Percentiles rank a stretch among this genome's conserved stretches.
Conservation (phyloP, 2,888 invertebrate genomes). For the Nephrocerus scutellatus region DNA sequence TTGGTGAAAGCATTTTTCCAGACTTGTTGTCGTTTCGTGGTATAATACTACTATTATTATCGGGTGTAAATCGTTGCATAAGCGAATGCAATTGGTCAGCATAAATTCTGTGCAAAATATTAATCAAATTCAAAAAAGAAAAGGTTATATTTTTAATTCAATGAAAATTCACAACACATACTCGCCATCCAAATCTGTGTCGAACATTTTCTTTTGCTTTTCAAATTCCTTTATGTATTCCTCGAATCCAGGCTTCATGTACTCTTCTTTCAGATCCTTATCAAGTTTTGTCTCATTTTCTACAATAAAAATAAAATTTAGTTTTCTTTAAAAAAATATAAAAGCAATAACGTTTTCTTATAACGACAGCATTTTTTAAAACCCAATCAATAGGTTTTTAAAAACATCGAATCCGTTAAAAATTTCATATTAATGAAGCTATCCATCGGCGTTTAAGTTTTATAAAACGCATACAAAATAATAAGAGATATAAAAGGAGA, state of each 20-base stretch:
- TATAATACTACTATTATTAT: conserved; percentile 33
- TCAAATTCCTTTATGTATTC: conserved; percentile 38
- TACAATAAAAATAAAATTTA: conserved; percentile 16
- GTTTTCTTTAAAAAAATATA: no score
- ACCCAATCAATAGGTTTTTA: background rate
- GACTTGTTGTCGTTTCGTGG: conserved; percentile 36
- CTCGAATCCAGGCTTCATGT: conserved; percentile 51
- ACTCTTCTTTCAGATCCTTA: conserved; percentile 49
- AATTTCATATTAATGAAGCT: no score
- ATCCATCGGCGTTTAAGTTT: no score
- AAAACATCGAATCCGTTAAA: no score
- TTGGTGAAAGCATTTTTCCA: conserved; percentile 22
- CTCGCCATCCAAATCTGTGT: conserved; percentile 55
- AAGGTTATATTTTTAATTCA: background rate
- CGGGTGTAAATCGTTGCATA: conserved; percentile 41
- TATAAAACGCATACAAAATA: no score
- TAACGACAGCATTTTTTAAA: no score
- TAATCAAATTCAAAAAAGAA: conserved; percentile 1
- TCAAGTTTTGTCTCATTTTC: conserved; percentile 33
- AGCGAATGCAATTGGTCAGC: conserved; percentile 43
- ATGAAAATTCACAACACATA: conserved; percentile 30
- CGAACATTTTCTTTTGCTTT: conserved; percentile 40
- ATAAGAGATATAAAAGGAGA: no score
- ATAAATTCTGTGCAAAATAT: conserved; percentile 33
- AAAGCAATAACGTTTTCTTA: no score